These are phyloP conservation scores for Eucriotettix oculatus DNA, from an alignment of 2,888 invertebrate species.

Conservation along the genomic window DNA sequence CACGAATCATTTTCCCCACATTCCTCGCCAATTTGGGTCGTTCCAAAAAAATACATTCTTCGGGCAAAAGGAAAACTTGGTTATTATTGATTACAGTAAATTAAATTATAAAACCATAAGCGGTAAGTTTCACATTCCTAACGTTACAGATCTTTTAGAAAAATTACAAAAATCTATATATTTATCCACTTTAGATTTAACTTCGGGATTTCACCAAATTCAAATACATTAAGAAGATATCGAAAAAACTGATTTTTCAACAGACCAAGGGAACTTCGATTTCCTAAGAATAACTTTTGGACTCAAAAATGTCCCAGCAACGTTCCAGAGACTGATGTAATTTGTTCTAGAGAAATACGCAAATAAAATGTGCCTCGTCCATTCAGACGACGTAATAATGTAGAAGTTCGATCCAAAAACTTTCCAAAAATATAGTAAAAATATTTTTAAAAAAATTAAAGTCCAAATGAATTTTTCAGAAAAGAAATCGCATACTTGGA, in stretches of 20 bases:
- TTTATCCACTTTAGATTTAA: not conserved
- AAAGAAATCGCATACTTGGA: not conserved
- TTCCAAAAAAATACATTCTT: too few relatives aligned
- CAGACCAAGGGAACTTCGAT: not conserved
- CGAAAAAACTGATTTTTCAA: not conserved
- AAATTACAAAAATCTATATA: not conserved
- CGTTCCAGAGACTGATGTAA: not conserved
- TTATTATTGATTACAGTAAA: not conserved
- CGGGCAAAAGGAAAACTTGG: not conserved
- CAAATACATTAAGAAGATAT: not conserved
- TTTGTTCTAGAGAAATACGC: not conserved
- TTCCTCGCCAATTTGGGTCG: too few relatives aligned
- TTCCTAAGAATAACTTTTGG: not conserved
- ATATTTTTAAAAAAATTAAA: not conserved
- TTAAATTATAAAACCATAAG: not conserved
- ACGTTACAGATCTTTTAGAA: not conserved
- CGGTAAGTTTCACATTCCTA: not conserved
- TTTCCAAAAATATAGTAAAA: not conserved
- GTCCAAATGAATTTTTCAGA: not conserved
- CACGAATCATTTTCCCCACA: too few relatives aligned
- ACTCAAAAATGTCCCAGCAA: not conserved
- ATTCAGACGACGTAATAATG: not conserved
- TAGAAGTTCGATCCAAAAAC: not conserved
- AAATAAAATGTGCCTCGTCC: not conserved
- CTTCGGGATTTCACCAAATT: not conserved